phyloP scores from a whole-genome alignment of 1,140 invertebrate genomes.

The Popillia japonica region DNA sequence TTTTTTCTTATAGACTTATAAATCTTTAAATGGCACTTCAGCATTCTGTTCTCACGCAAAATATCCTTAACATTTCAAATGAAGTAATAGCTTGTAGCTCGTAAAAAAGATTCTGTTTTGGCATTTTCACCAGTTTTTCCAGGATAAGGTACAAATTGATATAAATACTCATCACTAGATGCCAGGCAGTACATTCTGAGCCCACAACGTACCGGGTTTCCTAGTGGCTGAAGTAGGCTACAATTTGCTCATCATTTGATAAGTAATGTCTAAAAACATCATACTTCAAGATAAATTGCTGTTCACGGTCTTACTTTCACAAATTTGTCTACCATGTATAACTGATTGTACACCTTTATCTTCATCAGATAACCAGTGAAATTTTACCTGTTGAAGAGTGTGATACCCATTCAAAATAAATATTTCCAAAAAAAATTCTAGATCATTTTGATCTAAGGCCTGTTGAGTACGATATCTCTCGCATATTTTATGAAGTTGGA shows the following conservation, averaged over 20 bases:
- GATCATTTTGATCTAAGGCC: not conserved
- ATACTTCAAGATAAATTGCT: conserved; percentile 37
- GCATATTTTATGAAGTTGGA: not conserved
- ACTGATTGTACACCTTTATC: conserved; percentile 45
- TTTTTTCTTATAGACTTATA: conserved; percentile 31
- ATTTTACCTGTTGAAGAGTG: conserved; percentile 49
- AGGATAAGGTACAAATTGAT: too few relatives aligned
- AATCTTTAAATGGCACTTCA: conserved; percentile 35
- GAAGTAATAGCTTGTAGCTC: too few relatives aligned
- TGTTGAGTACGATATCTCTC: not conserved
- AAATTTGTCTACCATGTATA: conserved; percentile 20
- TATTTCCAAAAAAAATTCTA: conserved; percentile 47
- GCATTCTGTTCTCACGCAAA: too few relatives aligned
- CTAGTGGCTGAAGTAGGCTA: conserved; percentile 64
- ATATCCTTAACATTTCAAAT: too few relatives aligned
- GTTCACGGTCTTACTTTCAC: conserved; percentile 8
- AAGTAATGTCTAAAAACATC: conserved; percentile 51
- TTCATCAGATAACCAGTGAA: conserved; percentile 55
- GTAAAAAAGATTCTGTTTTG: too few relatives aligned
- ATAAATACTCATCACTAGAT: not conserved
- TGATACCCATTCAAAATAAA: conserved; percentile 53
- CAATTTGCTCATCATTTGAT: conserved; percentile 63
- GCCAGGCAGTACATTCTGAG: conserved; percentile 59
- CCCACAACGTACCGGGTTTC: conserved; percentile 62
- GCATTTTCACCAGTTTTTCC: too few relatives aligned